Evolutionary conservation across 1,140 invertebrate genomes (phyloP).

Genomic region (Hypsibius dujardini): DNA sequence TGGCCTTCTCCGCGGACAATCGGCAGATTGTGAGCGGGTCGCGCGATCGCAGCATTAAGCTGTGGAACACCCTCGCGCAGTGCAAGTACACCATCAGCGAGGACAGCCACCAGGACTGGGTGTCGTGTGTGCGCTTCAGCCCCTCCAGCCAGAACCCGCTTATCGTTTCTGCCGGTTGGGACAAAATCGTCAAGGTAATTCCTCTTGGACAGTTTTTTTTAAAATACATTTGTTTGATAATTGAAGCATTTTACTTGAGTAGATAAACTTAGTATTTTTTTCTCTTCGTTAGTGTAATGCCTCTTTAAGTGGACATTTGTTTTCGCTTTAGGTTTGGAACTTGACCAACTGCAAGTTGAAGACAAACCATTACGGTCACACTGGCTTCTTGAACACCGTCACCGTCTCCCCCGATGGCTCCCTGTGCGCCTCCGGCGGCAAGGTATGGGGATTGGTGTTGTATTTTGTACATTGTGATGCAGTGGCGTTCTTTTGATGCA

Average conservation of each 20-base stretch:
- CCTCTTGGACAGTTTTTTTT: conserved; percentile 14
- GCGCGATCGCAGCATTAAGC: conserved; percentile 93
- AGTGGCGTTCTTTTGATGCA: conserved; percentile 27
- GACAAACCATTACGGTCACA: conserved; percentile 93
- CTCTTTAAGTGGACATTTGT: not conserved
- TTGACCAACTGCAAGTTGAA: conserved; percentile 95
- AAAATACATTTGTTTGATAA: conserved; percentile 4
- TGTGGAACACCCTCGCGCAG: conserved; percentile 98
- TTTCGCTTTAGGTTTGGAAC: conserved; percentile 70
- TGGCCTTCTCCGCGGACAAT: conserved; percentile 98
- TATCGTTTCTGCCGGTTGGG: conserved; percentile 98
- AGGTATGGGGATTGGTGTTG: conserved; percentile 39
- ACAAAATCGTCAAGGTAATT: conserved; percentile 77
- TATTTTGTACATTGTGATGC: not conserved
- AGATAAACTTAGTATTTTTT: too few relatives aligned
- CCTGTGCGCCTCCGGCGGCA: conserved; percentile 95
- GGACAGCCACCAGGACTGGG: conserved; percentile 94
- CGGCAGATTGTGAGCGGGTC: conserved; percentile 98
- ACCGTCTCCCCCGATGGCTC: conserved; percentile 98
- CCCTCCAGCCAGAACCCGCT: conserved; percentile 94
- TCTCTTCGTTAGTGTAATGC: too few relatives aligned
- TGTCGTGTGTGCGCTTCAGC: conserved; percentile 95
- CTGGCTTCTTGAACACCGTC: conserved; percentile 91
- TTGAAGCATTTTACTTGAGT: too few relatives aligned
- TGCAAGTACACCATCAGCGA: conserved; percentile 98